Evolutionary conservation across 2,797 vertebrate genomes (phyloP).

Genomic region (Rhyacichthys aspro): DNA sequence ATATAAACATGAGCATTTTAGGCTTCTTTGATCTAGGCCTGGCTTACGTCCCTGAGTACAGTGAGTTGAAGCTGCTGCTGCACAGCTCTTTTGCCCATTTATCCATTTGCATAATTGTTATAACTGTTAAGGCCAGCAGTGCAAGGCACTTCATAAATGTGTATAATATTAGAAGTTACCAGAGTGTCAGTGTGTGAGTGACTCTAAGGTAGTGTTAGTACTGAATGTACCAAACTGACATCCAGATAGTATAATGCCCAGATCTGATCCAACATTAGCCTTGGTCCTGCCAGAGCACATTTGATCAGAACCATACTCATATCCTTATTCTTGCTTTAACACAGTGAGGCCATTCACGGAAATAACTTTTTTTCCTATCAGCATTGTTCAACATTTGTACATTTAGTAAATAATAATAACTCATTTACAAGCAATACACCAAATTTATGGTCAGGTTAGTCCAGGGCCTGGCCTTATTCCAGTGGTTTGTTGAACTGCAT

Average conservation of each 20-base stretch:
- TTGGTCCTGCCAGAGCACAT: slow-evolving; percentile 4
- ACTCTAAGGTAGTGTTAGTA: slow-evolving; percentile 12
- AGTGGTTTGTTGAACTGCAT: slow-evolving; percentile 13
- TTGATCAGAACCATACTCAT: neutral
- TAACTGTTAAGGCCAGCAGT: slow-evolving; percentile 57
- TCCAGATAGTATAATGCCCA: slow-evolving; percentile 1
- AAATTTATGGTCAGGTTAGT: too few relatives aligned
- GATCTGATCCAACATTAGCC: slow-evolving; percentile 7
- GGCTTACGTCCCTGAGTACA: slow-evolving; percentile 61
- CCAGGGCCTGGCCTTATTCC: neutral
- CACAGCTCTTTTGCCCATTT: slow-evolving; percentile 56
- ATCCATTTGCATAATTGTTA: slow-evolving; percentile 71
- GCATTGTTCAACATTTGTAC: too few relatives aligned
- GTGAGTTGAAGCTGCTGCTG: slow-evolving; percentile 55
- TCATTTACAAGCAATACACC: too few relatives aligned
- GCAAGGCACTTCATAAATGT: slow-evolving; percentile 59
- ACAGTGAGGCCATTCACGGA: too few relatives aligned
- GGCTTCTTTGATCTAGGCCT: slow-evolving; percentile 68
- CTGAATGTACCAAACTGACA: slow-evolving; percentile 1
- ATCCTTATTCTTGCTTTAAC: too few relatives aligned
- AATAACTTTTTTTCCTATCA: too few relatives aligned
- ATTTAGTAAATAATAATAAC: too few relatives aligned
- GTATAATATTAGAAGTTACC: slow-evolving; percentile 46
- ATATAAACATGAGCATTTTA: slow-evolving; percentile 76
- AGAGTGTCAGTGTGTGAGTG: slow-evolving; percentile 26